phyloP scores from a whole-genome alignment of 2,888 invertebrate genomes.

The Cerceris ruficornis region DNA sequence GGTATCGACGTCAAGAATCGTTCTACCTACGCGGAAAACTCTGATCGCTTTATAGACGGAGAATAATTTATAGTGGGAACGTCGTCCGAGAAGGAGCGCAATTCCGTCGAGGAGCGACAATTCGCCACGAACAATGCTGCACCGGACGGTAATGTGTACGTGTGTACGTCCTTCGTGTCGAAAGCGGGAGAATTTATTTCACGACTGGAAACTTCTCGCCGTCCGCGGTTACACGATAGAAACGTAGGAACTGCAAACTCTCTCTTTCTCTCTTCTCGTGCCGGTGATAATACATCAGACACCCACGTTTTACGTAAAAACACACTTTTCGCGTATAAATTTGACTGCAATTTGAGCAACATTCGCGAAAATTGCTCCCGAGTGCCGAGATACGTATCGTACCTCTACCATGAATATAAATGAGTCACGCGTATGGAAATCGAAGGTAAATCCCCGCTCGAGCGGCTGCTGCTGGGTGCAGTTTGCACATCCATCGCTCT shows the following conservation, averaged over 20 bases:
- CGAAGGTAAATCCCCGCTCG: too few relatives aligned
- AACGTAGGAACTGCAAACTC: too few relatives aligned
- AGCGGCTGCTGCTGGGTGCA: too few relatives aligned
- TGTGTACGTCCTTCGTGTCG: background rate
- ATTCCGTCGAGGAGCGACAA: background rate
- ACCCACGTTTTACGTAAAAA: too few relatives aligned
- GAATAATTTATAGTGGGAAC: constrained; percentile 4
- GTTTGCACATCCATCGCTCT: background rate
- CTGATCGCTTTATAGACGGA: background rate
- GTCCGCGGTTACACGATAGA: background rate
- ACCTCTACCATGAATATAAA: too few relatives aligned
- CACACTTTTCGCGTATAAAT: too few relatives aligned
- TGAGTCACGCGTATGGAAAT: too few relatives aligned
- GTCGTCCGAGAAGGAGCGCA: background rate
- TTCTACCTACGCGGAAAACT: background rate
- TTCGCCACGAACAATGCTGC: background rate
- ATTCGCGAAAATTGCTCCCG: too few relatives aligned
- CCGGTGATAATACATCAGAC: too few relatives aligned
- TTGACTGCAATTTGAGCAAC: too few relatives aligned
- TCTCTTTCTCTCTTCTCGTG: background rate
- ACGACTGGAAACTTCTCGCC: background rate
- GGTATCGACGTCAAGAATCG: background rate
- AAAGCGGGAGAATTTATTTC: background rate
- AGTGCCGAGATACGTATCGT: too few relatives aligned
- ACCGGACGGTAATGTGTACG: background rate